Evolutionary conservation across 2,113 vertebrate species (phyloP).

Genomic region (Bettongia penicillata): DNA sequence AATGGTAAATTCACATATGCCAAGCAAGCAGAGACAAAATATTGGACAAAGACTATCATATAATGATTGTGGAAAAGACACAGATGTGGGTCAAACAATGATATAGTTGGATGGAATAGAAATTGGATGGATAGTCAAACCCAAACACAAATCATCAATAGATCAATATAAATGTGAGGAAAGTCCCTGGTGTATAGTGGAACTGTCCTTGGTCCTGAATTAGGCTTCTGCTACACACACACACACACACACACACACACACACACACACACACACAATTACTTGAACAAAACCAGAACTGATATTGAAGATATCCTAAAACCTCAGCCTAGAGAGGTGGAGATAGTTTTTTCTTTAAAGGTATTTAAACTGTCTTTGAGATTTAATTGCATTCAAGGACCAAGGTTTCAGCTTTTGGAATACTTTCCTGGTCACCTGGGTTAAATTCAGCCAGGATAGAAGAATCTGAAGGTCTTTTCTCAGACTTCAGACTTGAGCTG

Average conservation of each 20-base stretch:
- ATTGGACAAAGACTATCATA: no score
- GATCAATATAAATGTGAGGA: neutral
- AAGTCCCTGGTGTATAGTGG: neutral
- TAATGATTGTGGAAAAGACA: no score
- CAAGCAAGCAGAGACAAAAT: no score
- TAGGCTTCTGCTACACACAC: neutral
- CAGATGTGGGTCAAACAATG: no score
- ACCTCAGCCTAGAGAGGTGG: neutral
- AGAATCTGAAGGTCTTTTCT: neutral
- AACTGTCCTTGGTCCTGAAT: neutral
- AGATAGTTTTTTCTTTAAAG: neutral
- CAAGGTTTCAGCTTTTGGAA: neutral
- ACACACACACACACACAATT: no score
- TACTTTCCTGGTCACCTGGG: neutral
- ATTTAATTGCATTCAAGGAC: neutral
- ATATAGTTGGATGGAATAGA: no score
- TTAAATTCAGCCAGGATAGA: neutral
- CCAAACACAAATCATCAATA: neutral
- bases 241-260: no score
- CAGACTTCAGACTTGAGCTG: neutral
- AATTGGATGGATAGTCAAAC: neutral
- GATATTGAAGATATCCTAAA: neutral
- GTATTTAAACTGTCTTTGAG: neutral
- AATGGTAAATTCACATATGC: no score
- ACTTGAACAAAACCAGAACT: neutral